Percentiles rank a stretch among this genome's conserved stretches.
Conservation (phyloP, 2,113 vertebrate species). For the Sphaerodactylus townsendi region DNA sequence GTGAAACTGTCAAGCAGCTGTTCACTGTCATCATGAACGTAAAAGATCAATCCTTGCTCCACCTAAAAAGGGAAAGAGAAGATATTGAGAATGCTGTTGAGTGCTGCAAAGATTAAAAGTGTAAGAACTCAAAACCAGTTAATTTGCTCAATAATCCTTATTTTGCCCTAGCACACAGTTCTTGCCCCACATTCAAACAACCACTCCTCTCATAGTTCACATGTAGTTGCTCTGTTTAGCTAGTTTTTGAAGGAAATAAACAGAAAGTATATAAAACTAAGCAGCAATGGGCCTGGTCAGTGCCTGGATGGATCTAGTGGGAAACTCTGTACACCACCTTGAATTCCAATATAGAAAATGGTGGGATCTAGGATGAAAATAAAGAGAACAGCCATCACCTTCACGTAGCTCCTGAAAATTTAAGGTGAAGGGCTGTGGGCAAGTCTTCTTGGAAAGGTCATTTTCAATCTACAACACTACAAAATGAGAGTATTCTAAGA, state of each 20-base stretch:
- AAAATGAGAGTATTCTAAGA: too few relatives aligned
- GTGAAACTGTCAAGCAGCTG: conserved; percentile 83
- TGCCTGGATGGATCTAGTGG: too few relatives aligned
- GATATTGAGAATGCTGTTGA: conserved; percentile 23
- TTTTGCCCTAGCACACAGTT: conserved; percentile 1
- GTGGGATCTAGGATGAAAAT: too few relatives aligned
- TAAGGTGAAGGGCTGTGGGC: too few relatives aligned
- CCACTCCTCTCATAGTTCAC: not conserved
- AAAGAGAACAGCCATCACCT: too few relatives aligned
- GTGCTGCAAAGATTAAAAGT: not conserved
- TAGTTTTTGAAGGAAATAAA: not conserved
- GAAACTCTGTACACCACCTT: too few relatives aligned
- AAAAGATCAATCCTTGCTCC: conserved; percentile 87
- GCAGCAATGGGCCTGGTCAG: too few relatives aligned
- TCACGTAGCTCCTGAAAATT: too few relatives aligned
- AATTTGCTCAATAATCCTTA: not conserved
- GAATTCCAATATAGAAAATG: too few relatives aligned
- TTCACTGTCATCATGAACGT: conserved; percentile 86
- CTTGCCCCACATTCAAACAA: not conserved
- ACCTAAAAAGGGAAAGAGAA: conserved; percentile 74
- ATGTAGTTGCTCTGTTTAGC: not conserved
- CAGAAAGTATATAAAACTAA: not conserved
- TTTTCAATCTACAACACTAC: too few relatives aligned
- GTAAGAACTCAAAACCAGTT: not conserved
- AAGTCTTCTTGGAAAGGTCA: too few relatives aligned